Conservation (phyloP, 1,140 invertebrate species). For the Drosophila kurseongensis region DNA sequence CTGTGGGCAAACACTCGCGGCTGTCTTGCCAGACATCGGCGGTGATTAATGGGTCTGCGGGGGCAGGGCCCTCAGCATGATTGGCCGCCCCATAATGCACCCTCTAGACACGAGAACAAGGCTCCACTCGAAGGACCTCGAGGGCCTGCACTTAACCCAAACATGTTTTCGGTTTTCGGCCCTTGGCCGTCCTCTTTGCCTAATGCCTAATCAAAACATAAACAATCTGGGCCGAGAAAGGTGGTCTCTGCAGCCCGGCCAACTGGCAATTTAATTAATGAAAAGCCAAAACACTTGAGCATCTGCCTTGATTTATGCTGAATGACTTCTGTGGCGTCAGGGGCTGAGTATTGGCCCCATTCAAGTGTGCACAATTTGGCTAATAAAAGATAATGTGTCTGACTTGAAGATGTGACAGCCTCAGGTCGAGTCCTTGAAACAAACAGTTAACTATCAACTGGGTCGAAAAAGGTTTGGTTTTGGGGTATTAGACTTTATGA, state of each 20-base stretch:
- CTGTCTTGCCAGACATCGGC: slow-evolving; percentile 61
- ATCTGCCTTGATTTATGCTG: slow-evolving; percentile 33
- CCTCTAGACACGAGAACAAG: slow-evolving; percentile 66
- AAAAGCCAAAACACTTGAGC: slow-evolving; percentile 67
- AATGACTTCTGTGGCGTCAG: slow-evolving; percentile 24
- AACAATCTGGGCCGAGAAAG: slow-evolving; percentile 24
- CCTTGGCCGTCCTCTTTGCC: slow-evolving; percentile 27
- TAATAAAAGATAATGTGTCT: slow-evolving; percentile 50
- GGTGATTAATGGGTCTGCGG: slow-evolving; percentile 67
- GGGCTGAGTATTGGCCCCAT: not conserved
- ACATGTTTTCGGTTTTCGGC: slow-evolving; percentile 65
- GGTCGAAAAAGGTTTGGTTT: not conserved
- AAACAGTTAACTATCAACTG: not conserved
- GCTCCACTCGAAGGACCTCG: slow-evolving; percentile 31
- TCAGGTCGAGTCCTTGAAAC: not conserved
- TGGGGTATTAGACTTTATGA: not conserved
- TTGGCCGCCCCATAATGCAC: slow-evolving; percentile 64
- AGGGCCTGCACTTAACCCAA: slow-evolving; percentile 59
- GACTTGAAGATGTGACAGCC: slow-evolving; percentile 5
- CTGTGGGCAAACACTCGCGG: slow-evolving; percentile 58
- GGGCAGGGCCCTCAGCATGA: slow-evolving; percentile 28
- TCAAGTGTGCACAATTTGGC: slow-evolving; percentile 34
- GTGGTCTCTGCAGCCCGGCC: slow-evolving; percentile 1
- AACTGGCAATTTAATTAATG: slow-evolving; percentile 70
- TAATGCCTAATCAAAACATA: slow-evolving; percentile 72